Evolutionary conservation across 2,113 vertebrate species (phyloP).

Genomic region (Dryoscopus gambensis): DNA sequence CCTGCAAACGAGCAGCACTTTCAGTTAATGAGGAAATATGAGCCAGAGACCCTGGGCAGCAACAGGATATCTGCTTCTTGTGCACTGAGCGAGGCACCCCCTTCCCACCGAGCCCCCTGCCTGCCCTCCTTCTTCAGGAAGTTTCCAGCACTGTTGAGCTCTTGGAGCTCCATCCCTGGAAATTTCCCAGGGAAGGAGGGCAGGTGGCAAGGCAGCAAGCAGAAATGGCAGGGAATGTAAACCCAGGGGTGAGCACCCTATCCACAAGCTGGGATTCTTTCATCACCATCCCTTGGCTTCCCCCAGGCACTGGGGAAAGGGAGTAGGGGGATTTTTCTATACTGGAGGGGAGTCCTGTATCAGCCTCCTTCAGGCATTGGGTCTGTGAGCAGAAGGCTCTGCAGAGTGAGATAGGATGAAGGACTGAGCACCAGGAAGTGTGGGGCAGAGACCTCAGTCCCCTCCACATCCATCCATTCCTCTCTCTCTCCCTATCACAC

Average conservation of each 20-base stretch:
- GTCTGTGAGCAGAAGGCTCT: not conserved
- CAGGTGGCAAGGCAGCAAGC: not conserved
- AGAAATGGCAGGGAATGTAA: not conserved
- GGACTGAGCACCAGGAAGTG: not conserved
- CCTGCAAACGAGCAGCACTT: not conserved
- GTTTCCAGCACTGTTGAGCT: not conserved
- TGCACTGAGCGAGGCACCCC: not conserved
- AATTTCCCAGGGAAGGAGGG: not conserved
- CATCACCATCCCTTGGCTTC: not conserved
- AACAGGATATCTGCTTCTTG: constrained; percentile 49
- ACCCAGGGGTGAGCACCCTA: not conserved
- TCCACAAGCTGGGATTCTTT: not conserved
- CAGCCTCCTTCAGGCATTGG: not conserved
- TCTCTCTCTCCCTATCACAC: not conserved
- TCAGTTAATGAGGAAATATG: constrained; percentile 64
- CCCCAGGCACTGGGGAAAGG: not conserved
- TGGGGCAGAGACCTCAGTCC: not conserved
- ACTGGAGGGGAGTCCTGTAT: not conserved
- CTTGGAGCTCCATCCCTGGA: not conserved
- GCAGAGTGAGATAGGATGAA: not conserved
- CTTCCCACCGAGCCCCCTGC: not conserved
- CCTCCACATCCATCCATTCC: not conserved
- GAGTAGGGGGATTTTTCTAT: not conserved
- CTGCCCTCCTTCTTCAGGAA: not conserved
- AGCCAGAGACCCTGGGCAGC: constrained; percentile 8